Base-by-base conservation (phyloP, 2,888 invertebrate genomes). In the Drosophila peninsularis region DNA sequence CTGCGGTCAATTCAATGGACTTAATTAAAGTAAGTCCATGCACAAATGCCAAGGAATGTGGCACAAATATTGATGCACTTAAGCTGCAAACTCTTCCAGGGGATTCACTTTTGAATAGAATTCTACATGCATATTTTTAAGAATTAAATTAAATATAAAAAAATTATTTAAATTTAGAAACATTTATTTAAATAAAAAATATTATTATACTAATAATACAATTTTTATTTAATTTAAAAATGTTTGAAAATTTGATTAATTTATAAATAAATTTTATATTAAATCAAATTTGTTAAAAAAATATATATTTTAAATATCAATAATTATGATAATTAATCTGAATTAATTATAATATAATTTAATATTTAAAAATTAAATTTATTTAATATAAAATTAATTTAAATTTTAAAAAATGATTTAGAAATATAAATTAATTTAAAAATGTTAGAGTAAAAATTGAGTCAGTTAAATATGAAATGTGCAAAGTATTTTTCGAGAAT, bases 1-100 rank as follows among this genome's bases (percentile, higher is more conserved):
- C 69, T 78, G 70, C 63, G 74, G 66, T 65, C 76, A 69, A 76
- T 71, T 70, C 53, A 71, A 75, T 71, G 50, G 27, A 63, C 70
- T 68, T 78, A 80, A 78, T 78, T 73, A 62, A 66, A 61, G 39
- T 61, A 19, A 52, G 55, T 49, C 66, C 44, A 34, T 54, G 21
- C 45, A 41, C 54, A 49, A 45, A 36, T 58, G 68, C 69, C 44
- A 52, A 42, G 54, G 69, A 63, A 78, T 75, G 50, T 65, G 19
- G 17, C 14, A 56, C 52, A 58, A 39, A 45, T 52, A 41, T 27
- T 49, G 14, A 49, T 39, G 24, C 54, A 34, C 32, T 39, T 52
- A 36, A 27, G 27, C 19, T n/a, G n/a, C 17, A 41, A 24, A 17
- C 32, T 44, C n/a, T 42, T 13, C 5, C 41, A 54, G 14, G 14